phyloP scores from a whole-genome alignment of 2,888 invertebrate genomes.

The Calliscelio sp. region DNA sequence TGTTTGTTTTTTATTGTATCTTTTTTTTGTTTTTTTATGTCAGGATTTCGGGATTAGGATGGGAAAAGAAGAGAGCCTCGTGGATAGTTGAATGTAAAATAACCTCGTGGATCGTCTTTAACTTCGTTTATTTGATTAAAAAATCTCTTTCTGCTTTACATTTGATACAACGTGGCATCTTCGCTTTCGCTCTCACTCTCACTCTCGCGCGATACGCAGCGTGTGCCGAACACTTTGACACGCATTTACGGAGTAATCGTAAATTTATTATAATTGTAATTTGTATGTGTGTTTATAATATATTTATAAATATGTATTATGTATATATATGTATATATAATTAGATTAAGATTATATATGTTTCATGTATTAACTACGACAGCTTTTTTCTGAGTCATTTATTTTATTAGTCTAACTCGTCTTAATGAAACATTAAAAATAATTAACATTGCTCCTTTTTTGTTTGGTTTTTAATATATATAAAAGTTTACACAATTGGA shows the following conservation, averaged over 20 bases:
- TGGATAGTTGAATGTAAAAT: constrained; percentile 80
- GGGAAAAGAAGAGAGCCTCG: constrained; percentile 32
- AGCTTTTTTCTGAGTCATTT: too few relatives aligned
- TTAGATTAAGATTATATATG: not conserved
- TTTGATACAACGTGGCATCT: constrained; percentile 79
- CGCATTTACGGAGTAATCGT: constrained; percentile 35
- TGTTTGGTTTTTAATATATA: too few relatives aligned
- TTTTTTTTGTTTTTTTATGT: too few relatives aligned
- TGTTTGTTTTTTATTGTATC: too few relatives aligned
- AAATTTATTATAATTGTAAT: constrained; percentile 27
- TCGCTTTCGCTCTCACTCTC: constrained; percentile 77
- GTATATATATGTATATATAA: constrained; percentile 25
- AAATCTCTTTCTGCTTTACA: constrained; percentile 81
- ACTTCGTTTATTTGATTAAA: constrained; percentile 83
- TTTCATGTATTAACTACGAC: constrained; percentile 3
- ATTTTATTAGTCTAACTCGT: constrained; percentile 7
- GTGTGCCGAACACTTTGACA: constrained; percentile 59
- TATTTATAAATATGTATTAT: too few relatives aligned
- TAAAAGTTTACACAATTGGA: constrained; percentile 35
- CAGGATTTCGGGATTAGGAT: constrained; percentile 1
- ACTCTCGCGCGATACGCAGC: constrained; percentile 71
- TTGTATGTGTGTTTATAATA: constrained; percentile 33
- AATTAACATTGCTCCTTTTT: constrained; percentile 35
- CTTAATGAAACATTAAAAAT: constrained; percentile 28
- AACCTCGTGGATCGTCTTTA: constrained; percentile 83